A percentile compares a stretch with the other conserved stretches of the same genome.
phyloP scores from a whole-genome alignment of 2,888 invertebrate genomes.

The Halictus ligatus region DNA sequence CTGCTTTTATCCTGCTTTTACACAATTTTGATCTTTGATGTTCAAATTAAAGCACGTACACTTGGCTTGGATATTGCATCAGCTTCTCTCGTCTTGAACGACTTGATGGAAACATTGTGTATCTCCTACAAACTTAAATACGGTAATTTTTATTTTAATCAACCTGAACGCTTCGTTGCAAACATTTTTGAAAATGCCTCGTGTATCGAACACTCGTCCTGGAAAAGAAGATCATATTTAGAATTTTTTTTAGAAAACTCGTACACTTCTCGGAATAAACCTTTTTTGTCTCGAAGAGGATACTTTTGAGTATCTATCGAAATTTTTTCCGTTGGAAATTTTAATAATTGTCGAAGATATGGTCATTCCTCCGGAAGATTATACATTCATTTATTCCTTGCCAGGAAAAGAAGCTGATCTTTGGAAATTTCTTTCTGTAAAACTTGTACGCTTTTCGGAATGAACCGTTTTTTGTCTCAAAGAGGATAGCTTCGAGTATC shows the following conservation, averaged over 20 bases:
- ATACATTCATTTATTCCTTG: neutral
- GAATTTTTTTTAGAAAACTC: neutral
- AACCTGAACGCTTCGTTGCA: too few species aligned
- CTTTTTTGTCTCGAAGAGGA: neutral
- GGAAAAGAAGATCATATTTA: too few species aligned
- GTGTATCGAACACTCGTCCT: too few species aligned
- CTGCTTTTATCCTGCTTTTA: neutral
- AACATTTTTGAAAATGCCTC: too few species aligned
- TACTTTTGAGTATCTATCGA: neutral
- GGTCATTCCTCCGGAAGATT: neutral
- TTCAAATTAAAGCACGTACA: too few species aligned
- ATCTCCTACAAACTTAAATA: too few species aligned
- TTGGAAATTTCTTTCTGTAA: neutral
- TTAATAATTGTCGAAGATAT: neutral
- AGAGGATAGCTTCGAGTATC: neutral
- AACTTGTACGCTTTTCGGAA: neutral
- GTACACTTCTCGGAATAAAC: neutral
- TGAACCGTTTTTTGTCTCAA: neutral
- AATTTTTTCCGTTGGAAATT: neutral
- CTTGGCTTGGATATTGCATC: too few species aligned
- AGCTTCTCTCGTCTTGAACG: too few species aligned
- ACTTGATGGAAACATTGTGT: too few species aligned
- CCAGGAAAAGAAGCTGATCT: neutral
- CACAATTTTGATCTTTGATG: neutral
- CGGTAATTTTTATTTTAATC: too few species aligned